phyloP scores from a whole-genome alignment of 92 coral and sea anemone genomes.

The Actinernus sp. region DNA sequence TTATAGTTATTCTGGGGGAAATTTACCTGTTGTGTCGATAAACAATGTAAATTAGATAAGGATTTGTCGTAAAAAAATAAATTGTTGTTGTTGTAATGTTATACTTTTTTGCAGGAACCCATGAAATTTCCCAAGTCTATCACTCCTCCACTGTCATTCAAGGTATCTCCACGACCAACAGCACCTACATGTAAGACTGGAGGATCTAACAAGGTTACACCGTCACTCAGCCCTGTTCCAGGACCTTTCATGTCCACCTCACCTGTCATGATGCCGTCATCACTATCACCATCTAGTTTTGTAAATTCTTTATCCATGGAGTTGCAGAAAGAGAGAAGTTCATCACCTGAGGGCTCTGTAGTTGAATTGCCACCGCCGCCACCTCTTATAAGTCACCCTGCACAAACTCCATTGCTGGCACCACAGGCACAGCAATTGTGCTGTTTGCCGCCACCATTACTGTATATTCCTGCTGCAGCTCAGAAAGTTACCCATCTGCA shows the following conservation, averaged over 20 bases:
- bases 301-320: neutral
- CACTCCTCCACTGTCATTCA: conserved; percentile 75
- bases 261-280: conserved; percentile 32
- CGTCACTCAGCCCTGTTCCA: conserved; percentile 65
- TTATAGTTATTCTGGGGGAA: no score
- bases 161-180: conserved; percentile 59
- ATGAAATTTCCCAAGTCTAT: conserved; percentile 58
- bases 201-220: no score
- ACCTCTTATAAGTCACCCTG: conserved; percentile 19
- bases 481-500: conserved; percentile 87
- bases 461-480: conserved; percentile 91
- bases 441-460: conserved; percentile 82
- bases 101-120: conserved; percentile 42
- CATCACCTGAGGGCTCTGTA: conserved; percentile 40
- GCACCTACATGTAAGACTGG: conserved; percentile 3
- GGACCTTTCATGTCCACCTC: conserved; percentile 51
- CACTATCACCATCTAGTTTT: conserved; percentile 2
- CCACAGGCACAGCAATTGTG: no score
- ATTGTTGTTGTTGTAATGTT: no score
- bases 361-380: conserved; percentile 43
- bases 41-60: no score
- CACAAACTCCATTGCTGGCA: neutral
- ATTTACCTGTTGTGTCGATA: no score
- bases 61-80: no score
- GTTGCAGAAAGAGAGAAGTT: conserved; percentile 1